These are phyloP conservation scores for Rhea pennata DNA, from an alignment of 2,113 vertebrate species.

Conservation along the genomic window DNA sequence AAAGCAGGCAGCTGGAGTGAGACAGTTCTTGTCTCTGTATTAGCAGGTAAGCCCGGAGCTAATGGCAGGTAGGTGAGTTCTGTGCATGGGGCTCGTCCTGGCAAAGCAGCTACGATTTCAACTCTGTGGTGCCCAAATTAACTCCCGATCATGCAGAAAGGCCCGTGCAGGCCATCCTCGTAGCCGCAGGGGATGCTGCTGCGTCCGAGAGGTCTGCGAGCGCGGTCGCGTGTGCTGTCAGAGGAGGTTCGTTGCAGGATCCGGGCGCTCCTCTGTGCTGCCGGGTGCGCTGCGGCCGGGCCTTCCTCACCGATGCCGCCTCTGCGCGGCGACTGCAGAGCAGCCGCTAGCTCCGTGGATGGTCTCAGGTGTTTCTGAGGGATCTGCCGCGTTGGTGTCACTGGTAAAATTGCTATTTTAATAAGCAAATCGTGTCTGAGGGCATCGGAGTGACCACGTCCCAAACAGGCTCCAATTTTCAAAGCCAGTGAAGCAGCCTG, in stretches of 20 bases:
- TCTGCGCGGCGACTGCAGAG: neutral
- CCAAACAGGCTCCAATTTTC: neutral
- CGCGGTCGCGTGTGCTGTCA: neutral
- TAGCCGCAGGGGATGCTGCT: neutral
- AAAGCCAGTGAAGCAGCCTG: constrained; percentile 4
- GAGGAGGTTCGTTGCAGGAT: neutral
- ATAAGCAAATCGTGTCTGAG: constrained; percentile 32
- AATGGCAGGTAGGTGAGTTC: neutral
- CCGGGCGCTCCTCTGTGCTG: neutral
- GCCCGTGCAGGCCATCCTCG: neutral
- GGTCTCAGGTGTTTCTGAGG: constrained; percentile 5
- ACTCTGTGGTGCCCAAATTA: neutral
- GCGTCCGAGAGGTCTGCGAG: neutral
- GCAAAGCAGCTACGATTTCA: neutral
- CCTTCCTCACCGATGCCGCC: neutral
- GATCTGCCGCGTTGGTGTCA: constrained; percentile 21
- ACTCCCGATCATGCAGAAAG: neutral
- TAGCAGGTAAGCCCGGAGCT: neutral
- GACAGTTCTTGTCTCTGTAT: fast-evolving
- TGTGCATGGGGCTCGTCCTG: neutral
- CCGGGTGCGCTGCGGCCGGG: neutral
- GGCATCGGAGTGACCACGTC: neutral
- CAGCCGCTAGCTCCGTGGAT: constrained; percentile 17
- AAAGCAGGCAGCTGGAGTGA: neutral
- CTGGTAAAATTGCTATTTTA: constrained; percentile 42